Base-by-base conservation (phyloP, 2,797 vertebrate genomes). In the Rhinatrema bivittatum region DNA sequence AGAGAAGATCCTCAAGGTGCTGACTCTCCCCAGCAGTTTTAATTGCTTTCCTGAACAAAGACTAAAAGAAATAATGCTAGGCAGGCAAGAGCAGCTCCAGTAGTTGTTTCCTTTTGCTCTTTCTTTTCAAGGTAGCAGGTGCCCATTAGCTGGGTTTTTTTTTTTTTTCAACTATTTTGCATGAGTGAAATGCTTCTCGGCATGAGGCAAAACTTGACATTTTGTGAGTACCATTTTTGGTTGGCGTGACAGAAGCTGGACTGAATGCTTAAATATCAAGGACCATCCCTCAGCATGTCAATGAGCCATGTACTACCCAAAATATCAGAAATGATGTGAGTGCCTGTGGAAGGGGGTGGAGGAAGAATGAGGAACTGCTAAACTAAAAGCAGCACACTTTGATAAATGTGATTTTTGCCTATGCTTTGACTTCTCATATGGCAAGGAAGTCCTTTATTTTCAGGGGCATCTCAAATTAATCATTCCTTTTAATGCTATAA, bases 191-290 rank as follows among this genome's bases (percentile, higher is more conserved):
- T 25, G 31, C 17, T 33, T 1, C 3, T 60, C 36, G 29, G 16
- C 19, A 21, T n/a, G 13, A 24, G 55, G 26, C 5, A 60, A 29
- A 47, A 16, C 13, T 48, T 17, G 39, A 46, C n/a, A 33, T 3
- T 5, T 30, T 13, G 21, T 48, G 16, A 37, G 33, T 27, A 15
- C 29, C 47, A 47, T 63, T 48, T 56, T 36, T 35, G 35, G 29
- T 17, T 42, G 16, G 25, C n/a, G n/a, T n/a, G n/a, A n/a, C n/a
- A n/a, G 39, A 58, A 46, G 11, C 17, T 27, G 51, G n/a, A 23
- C 17, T 45, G 16, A 42, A 33, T 25, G 24, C 13, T 48, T 45
- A 42, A 20, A 16, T 47, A 25, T 22, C 13, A 39, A 5, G 4
- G 16, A 37, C 11, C 2, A 25, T 32, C 13, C 24, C 14, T 20